Conservation (phyloP, 2,113 vertebrate genomes). For the Hyaena hyaena region DNA sequence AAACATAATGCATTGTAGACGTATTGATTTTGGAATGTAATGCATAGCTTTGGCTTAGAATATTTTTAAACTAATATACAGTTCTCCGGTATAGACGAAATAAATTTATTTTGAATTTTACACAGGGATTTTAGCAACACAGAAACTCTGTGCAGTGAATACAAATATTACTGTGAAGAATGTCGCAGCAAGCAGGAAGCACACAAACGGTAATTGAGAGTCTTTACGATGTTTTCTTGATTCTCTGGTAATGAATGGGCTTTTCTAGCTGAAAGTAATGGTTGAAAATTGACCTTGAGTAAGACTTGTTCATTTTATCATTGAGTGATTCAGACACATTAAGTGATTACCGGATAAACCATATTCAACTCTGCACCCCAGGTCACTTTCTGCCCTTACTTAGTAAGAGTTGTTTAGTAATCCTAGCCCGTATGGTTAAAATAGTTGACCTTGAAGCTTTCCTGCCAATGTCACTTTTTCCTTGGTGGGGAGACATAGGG, state of each 20-base stretch:
- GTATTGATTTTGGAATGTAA: background rate
- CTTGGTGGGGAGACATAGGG: background rate
- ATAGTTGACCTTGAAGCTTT: background rate
- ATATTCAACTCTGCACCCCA: background rate
- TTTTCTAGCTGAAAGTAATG: background rate
- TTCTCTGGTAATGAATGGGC: background rate
- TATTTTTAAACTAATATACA: slow-evolving; percentile 11
- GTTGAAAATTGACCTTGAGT: background rate
- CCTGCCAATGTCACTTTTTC: background rate
- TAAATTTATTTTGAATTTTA: slow-evolving; percentile 36
- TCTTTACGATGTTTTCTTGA: background rate
- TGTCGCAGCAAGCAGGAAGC: slow-evolving; percentile 93
- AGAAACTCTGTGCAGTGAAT: slow-evolving; percentile 92
- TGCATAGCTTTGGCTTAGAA: background rate
- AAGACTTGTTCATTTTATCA: background rate
- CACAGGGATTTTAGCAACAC: slow-evolving; percentile 92
- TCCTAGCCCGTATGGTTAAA: background rate
- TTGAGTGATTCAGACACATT: background rate
- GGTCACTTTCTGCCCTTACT: background rate
- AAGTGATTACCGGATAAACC: background rate
- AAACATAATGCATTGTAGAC: too few relatives aligned
- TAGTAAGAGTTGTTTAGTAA: background rate
- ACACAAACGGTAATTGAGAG: slow-evolving; percentile 87
- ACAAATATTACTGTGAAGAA: slow-evolving; percentile 93
- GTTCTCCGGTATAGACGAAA: background rate